These are phyloP conservation scores for Sylvicapra grimmia DNA, from an alignment of 2,113 vertebrate genomes.

Conservation along the genomic window DNA sequence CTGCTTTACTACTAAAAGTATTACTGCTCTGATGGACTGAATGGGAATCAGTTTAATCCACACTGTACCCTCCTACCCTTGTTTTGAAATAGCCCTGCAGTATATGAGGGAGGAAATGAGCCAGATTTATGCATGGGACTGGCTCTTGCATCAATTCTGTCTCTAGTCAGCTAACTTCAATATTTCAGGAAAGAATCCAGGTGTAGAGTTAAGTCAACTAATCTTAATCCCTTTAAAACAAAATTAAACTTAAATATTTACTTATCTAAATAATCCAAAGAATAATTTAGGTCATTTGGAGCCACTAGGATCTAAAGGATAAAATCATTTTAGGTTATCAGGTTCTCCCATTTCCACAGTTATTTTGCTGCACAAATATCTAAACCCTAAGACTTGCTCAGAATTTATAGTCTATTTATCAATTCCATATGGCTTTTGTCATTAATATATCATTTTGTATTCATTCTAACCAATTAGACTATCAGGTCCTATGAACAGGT, in stretches of 20 bases:
- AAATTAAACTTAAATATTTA: conserved; percentile 21
- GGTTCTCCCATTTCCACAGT: background rate
- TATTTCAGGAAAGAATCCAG: background rate
- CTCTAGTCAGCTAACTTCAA: background rate
- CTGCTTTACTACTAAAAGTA: background rate
- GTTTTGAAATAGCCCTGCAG: background rate
- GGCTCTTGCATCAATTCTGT: background rate
- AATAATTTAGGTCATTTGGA: background rate
- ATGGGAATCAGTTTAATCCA: background rate
- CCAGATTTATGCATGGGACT: background rate
- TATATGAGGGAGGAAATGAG: background rate
- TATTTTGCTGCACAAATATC: background rate
- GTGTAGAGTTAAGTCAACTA: background rate
- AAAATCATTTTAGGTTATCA: background rate
- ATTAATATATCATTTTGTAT: background rate
- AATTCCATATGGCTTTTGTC: background rate
- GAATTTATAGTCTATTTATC: background rate
- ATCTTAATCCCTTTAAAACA: background rate
- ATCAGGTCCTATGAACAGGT: background rate
- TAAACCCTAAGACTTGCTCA: background rate
- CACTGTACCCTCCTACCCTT: background rate
- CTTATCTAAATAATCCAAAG: background rate
- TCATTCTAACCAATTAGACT: conserved; percentile 13
- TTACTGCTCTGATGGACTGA: background rate
- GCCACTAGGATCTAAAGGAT: background rate